A percentile compares a stretch with the other conserved stretches of the same genome.
phyloP scores from a whole-genome alignment of 2,888 invertebrate species.

The Ephialtes manifestator region DNA sequence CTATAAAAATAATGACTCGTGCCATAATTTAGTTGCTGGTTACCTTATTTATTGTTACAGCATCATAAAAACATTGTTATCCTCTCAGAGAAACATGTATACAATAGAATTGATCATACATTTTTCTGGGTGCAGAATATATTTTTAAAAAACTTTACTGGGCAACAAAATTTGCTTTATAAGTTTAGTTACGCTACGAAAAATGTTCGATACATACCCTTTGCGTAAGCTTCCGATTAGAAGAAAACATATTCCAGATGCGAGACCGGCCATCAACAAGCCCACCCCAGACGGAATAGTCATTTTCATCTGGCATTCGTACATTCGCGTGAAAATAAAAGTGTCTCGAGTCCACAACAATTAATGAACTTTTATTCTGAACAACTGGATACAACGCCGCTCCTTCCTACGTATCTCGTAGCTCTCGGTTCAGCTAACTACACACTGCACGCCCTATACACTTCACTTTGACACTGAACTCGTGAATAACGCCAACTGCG shows the following conservation, averaged over 20 bases:
- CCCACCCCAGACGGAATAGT: conserved; percentile 88
- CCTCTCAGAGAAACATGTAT: too few species aligned
- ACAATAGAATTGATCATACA: too few species aligned
- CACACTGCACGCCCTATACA: neutral
- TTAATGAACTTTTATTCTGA: conserved; percentile 16
- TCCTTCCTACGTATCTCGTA: neutral
- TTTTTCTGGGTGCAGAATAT: too few species aligned
- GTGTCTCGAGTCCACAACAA: neutral
- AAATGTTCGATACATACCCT: conserved; percentile 86
- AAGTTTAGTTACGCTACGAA: neutral
- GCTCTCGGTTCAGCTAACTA: neutral
- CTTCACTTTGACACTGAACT: conserved; percentile 33
- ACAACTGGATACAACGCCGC: neutral
- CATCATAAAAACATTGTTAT: too few species aligned
- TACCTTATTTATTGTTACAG: too few species aligned
- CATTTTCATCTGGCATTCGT: conserved; percentile 79
- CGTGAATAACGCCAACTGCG: conserved; percentile 3
- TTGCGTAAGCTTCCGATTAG: conserved; percentile 88
- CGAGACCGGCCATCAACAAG: conserved; percentile 89
- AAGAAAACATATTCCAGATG: conserved; percentile 90
- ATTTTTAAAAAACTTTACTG: too few species aligned
- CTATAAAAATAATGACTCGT: too few species aligned
- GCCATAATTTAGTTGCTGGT: too few species aligned
- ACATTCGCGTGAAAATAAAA: conserved; percentile 37
- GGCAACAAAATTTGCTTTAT: too few species aligned